phyloP scores from a whole-genome alignment of 2,797 vertebrate species.

The Miichthys miiuy region DNA sequence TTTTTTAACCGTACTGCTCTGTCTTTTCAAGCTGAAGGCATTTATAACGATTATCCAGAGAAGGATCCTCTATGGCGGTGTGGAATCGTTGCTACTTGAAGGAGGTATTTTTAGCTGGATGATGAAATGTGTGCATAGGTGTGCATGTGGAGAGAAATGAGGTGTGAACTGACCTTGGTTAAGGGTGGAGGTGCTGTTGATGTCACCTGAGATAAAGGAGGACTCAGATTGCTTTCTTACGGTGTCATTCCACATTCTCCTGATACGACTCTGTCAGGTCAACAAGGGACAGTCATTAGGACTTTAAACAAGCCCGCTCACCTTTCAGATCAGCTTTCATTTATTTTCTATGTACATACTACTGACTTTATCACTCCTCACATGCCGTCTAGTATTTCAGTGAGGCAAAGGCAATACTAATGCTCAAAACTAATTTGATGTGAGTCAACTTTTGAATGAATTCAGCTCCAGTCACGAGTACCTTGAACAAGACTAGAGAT shows the following conservation, averaged over 20 bases:
- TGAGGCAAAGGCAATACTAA: background rate
- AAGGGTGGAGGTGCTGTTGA: slow-evolving; percentile 99
- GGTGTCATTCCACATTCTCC: slow-evolving; percentile 99
- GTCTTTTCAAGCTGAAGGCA: slow-evolving; percentile 61
- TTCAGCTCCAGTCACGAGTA: slow-evolving; percentile 26
- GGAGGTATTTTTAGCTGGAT: slow-evolving; percentile 72
- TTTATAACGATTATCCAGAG: slow-evolving; percentile 64
- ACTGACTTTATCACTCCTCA: slow-evolving; percentile 15
- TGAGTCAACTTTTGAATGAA: slow-evolving; percentile 32
- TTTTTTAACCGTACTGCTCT: slow-evolving; percentile 24
- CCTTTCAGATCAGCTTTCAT: slow-evolving; percentile 69
- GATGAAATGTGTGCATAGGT: slow-evolving; percentile 78
- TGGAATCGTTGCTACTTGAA: slow-evolving; percentile 60
- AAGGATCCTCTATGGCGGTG: slow-evolving; percentile 26
- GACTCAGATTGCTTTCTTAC: slow-evolving; percentile 99
- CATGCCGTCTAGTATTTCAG: slow-evolving; percentile 10
- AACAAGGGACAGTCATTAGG: slow-evolving; percentile 85
- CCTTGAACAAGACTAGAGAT: slow-evolving; percentile 17
- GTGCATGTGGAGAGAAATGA: slow-evolving; percentile 76
- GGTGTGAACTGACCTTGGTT: slow-evolving; percentile 97
- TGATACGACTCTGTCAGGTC: slow-evolving; percentile 97
- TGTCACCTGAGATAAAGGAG: slow-evolving; percentile 99
- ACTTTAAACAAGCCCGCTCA: slow-evolving; percentile 69
- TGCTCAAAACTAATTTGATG: slow-evolving; percentile 16
- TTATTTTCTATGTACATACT: slow-evolving; percentile 34